phyloP scores from a whole-genome alignment of 2,888 invertebrate genomes.

The Sinotaia quadrata region DNA sequence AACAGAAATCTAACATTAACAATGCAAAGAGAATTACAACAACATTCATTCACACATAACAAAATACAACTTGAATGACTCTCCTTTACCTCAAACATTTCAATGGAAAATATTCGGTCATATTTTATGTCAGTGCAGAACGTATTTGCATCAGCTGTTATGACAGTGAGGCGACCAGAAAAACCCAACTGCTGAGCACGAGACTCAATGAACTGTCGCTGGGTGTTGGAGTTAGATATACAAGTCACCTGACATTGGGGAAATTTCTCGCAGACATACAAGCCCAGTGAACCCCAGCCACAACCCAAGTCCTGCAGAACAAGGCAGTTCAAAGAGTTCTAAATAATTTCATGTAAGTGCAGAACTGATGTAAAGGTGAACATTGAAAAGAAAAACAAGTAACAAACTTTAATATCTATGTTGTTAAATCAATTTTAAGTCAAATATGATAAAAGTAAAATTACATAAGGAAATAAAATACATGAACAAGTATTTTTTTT shows the following conservation, averaged over 20 bases:
- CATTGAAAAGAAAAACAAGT: neutral
- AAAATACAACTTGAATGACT: too few species aligned
- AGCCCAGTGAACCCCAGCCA: slow-evolving; percentile 64
- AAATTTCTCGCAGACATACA: slow-evolving; percentile 60
- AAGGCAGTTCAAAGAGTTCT: neutral
- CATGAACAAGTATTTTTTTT: too few species aligned
- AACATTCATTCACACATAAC: too few species aligned
- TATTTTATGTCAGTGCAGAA: slow-evolving; percentile 56
- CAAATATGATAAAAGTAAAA: neutral
- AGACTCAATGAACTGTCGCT: slow-evolving; percentile 53
- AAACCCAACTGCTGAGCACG: slow-evolving; percentile 47
- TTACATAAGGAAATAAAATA: too few species aligned
- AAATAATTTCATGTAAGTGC: neutral
- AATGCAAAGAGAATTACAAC: too few species aligned
- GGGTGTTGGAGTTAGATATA: slow-evolving; percentile 65
- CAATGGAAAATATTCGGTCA: slow-evolving; percentile 64
- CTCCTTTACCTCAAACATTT: slow-evolving; percentile 65
- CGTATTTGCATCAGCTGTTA: slow-evolving; percentile 60
- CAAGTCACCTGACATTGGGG: slow-evolving; percentile 62
- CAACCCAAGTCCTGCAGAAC: slow-evolving; percentile 60
- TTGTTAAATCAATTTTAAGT: neutral
- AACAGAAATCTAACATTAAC: too few species aligned
- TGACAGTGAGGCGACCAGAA: slow-evolving; percentile 49
- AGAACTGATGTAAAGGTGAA: neutral
- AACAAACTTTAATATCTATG: neutral